These are phyloP conservation scores for Mactromeris polynyma DNA, from an alignment of 2,888 invertebrate genomes.

Conservation along the genomic window DNA sequence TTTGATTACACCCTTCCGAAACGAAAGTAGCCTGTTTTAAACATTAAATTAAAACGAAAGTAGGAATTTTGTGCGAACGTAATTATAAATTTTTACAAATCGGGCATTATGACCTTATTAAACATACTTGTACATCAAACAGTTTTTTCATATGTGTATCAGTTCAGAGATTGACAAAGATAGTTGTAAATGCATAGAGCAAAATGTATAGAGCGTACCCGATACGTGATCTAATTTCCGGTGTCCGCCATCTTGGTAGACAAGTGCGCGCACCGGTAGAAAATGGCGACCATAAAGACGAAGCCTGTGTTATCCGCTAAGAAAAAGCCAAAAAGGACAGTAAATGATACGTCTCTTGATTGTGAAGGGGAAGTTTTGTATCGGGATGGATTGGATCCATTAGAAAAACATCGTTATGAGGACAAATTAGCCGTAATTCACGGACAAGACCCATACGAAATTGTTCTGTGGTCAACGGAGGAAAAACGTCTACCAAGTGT, in stretches of 20 bases:
- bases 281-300: background rate
- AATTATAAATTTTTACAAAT: too few relatives aligned
- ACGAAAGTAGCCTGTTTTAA: too few relatives aligned
- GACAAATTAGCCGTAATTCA: conserved; percentile 43
- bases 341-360: background rate
- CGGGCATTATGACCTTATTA: too few relatives aligned
- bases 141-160: too few relatives aligned
- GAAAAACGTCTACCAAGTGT: conserved; percentile 19
- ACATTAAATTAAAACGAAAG: too few relatives aligned
- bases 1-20: too few relatives aligned
- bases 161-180: too few relatives aligned
- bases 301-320: background rate
- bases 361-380: background rate
- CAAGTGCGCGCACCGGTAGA: background rate
- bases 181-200: too few relatives aligned
- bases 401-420: conserved; percentile 39
- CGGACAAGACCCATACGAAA: conserved; percentile 56
- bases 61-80: too few relatives aligned
- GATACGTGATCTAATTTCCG: too few relatives aligned
- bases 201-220: background rate
- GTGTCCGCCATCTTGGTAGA: conserved; percentile 3
- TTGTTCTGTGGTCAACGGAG: conserved; percentile 27
- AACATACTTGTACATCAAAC: too few relatives aligned
- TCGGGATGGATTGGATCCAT: conserved; percentile 32
- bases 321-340: background rate